Percentiles rank a stretch among this genome's conserved stretches.
Conservation (phyloP, 2,113 vertebrate species). For the Sinocyclocheilus anophthalmus region DNA sequence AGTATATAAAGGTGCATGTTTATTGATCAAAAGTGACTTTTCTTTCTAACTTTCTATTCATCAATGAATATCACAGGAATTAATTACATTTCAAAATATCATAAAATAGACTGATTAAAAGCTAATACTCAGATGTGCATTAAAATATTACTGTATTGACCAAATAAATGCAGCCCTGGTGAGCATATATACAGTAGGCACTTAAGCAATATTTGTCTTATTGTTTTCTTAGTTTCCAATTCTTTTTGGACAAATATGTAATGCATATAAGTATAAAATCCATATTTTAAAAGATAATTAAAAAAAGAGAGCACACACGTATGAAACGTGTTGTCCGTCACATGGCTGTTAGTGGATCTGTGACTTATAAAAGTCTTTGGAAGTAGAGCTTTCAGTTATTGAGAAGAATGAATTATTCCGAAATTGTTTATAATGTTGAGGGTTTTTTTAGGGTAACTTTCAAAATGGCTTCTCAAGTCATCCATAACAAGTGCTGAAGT, state of each 20-base stretch:
- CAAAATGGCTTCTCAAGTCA: slow-evolving; percentile 40
- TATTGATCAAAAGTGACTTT: too few relatives aligned
- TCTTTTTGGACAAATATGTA: not conserved
- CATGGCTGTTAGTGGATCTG: not conserved
- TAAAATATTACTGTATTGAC: not conserved
- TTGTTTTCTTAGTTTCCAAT: too few relatives aligned
- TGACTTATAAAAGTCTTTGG: not conserved
- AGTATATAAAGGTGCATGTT: too few relatives aligned
- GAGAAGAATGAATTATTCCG: not conserved
- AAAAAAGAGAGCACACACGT: not conserved
- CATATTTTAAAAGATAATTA: not conserved
- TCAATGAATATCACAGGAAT: too few relatives aligned
- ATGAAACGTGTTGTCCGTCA: not conserved
- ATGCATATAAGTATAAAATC: not conserved
- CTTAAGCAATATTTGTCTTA: not conserved
- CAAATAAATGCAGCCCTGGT: too few relatives aligned
- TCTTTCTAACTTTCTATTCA: too few relatives aligned
- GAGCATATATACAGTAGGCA: not conserved
- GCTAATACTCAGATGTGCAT: not conserved
- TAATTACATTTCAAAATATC: too few relatives aligned
- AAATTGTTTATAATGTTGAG: not conserved
- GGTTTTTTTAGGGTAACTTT: slow-evolving; percentile 2
- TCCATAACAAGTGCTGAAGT: slow-evolving; percentile 51
- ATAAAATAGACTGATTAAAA: too few relatives aligned
- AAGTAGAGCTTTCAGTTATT: not conserved